phyloP scores from a whole-genome alignment of 2,797 vertebrate genomes.

The Tolypeutes matacus region DNA sequence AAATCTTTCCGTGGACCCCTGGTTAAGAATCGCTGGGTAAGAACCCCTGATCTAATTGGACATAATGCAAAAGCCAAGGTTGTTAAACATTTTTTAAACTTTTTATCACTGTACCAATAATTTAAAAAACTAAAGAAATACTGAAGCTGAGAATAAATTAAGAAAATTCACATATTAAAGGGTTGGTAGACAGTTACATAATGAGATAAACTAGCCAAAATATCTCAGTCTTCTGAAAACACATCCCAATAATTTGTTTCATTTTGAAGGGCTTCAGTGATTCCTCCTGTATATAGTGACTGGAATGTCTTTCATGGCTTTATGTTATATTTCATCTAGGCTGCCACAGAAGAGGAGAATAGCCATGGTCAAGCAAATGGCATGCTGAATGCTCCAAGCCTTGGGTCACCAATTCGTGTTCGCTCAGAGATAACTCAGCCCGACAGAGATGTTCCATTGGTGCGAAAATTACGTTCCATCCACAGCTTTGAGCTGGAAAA shows the following conservation, averaged over 20 bases:
- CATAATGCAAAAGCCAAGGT: neutral
- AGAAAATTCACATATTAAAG: constrained; percentile 33
- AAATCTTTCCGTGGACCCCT: too few species aligned
- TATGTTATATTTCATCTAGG: constrained; percentile 86
- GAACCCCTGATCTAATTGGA: neutral
- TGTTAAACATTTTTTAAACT: constrained; percentile 34
- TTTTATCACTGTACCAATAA: constrained; percentile 35
- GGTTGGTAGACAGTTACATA: constrained; percentile 6
- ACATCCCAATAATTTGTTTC: constrained; percentile 35
- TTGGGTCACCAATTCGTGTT: constrained; percentile 94
- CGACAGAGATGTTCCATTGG: constrained; percentile 94
- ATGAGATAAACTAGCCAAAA: constrained; percentile 25
- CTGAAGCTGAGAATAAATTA: constrained; percentile 57
- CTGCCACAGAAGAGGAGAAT: constrained; percentile 94
- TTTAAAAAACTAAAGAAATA: constrained; percentile 7
- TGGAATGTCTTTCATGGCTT: constrained; percentile 52
- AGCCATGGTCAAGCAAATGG: constrained; percentile 94
- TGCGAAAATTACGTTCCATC: constrained; percentile 96
- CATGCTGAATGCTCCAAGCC: constrained; percentile 92
- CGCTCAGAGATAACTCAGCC: constrained; percentile 92
- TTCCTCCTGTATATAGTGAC: neutral
- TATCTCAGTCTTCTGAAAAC: constrained; percentile 40
- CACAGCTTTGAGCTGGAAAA: constrained; percentile 98
- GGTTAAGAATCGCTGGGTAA: too few species aligned
- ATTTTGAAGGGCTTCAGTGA: constrained; percentile 41